phyloP scores from a whole-genome alignment of 2,113 vertebrate genomes.

The Toxotes jaculatrix region DNA sequence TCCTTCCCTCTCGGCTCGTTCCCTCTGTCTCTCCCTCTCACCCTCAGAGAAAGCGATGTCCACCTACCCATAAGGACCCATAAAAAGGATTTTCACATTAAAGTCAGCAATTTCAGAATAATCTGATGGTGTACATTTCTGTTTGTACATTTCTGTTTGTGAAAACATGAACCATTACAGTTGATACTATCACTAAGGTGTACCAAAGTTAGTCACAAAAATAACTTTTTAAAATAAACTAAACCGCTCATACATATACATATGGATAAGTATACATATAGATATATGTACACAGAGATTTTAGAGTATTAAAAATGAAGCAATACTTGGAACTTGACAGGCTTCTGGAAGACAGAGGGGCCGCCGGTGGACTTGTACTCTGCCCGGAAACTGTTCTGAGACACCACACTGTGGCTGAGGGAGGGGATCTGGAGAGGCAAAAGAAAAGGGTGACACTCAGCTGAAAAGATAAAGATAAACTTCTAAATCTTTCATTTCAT shows the following conservation, averaged over 20 bases:
- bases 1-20: conserved; percentile 85
- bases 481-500: not conserved
- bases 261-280: no score
- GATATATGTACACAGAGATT: no score
- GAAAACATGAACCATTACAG: not conserved
- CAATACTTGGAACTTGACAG: conserved; percentile 90
- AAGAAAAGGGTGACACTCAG: not conserved
- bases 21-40: conserved; percentile 84
- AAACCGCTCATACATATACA: no score
- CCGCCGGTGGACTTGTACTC: conserved; percentile 92
- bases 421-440: conserved; percentile 87
- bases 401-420: conserved; percentile 94
- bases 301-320: not conserved
- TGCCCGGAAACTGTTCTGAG: conserved; percentile 94
- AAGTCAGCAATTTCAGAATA: no score
- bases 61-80: conserved; percentile 71
- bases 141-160: not conserved
- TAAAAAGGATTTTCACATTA: not conserved
- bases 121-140: not conserved
- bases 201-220: no score
- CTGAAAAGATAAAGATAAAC: not conserved
- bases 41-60: conserved; percentile 92
- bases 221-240: no score
- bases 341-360: conserved; percentile 95
- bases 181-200: no score